phyloP scores from a whole-genome alignment of 2,113 vertebrate species.

The Nannobrachium achirus region DNA sequence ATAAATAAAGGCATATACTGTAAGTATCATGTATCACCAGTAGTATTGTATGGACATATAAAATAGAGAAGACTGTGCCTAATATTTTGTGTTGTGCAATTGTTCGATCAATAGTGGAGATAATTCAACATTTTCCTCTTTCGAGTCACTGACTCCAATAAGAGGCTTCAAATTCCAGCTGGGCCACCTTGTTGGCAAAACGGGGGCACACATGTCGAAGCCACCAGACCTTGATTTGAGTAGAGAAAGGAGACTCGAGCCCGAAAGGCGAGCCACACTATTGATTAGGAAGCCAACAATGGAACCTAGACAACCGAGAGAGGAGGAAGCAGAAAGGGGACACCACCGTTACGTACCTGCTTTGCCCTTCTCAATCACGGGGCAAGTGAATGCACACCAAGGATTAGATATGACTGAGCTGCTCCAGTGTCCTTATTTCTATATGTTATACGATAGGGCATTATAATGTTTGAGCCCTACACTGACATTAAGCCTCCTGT shows the following conservation, averaged over 20 bases:
- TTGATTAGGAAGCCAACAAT: constrained; percentile 25
- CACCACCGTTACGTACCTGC: not conserved
- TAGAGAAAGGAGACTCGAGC: not conserved
- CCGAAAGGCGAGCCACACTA: constrained; percentile 30
- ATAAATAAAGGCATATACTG: too few relatives aligned
- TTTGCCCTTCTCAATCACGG: constrained; percentile 9
- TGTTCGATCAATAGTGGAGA: too few relatives aligned
- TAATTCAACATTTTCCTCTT: too few relatives aligned
- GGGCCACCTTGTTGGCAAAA: not conserved
- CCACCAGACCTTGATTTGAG: not conserved
- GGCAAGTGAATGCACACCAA: not conserved
- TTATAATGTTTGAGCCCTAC: not conserved
- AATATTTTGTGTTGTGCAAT: too few relatives aligned
- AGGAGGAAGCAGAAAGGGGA: constrained; percentile 29
- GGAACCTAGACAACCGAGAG: constrained; percentile 16
- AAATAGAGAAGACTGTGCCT: too few relatives aligned
- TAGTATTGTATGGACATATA: too few relatives aligned
- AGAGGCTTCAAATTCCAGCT: not conserved
- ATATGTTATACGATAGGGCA: not conserved
- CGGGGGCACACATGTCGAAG: not conserved
- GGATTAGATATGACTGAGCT: constrained; percentile 12
- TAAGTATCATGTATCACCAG: too few relatives aligned
- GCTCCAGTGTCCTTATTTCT: constrained; percentile 4
- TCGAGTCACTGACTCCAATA: not conserved
- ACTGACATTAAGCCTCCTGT: not conserved